A percentile compares a stretch with the other conserved stretches of the same genome.
Evolutionary conservation across 2,888 invertebrate species (phyloP).

Genomic region (Entomobrya multifasciata): DNA sequence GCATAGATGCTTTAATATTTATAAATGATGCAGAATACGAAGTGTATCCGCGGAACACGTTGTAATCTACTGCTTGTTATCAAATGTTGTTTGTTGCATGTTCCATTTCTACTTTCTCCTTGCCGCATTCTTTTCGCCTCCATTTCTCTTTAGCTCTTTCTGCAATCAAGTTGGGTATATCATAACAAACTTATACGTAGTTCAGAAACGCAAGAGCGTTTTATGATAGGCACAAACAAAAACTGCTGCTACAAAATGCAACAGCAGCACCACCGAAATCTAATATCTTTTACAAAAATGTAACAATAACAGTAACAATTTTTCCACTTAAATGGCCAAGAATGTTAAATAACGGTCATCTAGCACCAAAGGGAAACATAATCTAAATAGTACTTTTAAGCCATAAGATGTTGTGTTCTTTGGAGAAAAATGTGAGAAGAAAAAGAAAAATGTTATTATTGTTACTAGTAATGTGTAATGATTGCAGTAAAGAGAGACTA

Average conservation of each 20-base stretch:
- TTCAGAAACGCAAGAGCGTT: slow-evolving; percentile 13
- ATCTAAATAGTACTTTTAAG: slow-evolving; percentile 32
- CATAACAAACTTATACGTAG: background rate
- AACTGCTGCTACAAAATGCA: slow-evolving; percentile 27
- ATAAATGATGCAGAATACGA: slow-evolving; percentile 42
- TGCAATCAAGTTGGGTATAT: background rate
- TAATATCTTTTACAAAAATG: slow-evolving; percentile 66
- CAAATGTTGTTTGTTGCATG: slow-evolving; percentile 59
- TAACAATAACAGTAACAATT: slow-evolving; percentile 69
- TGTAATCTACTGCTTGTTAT: slow-evolving; percentile 54
- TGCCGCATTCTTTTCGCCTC: background rate
- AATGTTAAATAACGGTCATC: slow-evolving; percentile 46
- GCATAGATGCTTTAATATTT: slow-evolving; percentile 1
- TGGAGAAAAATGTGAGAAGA: slow-evolving; percentile 5
- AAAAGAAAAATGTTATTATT: slow-evolving; percentile 9
- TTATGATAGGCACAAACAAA: slow-evolving; percentile 55
- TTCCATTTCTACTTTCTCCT: slow-evolving; percentile 8
- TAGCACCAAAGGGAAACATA: background rate
- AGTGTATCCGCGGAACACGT: background rate
- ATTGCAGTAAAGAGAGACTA: background rate
- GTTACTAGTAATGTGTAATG: background rate
- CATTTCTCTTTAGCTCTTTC: background rate
- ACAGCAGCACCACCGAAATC: slow-evolving; percentile 40
- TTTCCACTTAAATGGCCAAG: slow-evolving; percentile 66
- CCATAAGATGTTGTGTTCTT: background rate